Base-by-base conservation (phyloP, 2,888 invertebrate genomes). In the Drosophila siamana region DNA sequence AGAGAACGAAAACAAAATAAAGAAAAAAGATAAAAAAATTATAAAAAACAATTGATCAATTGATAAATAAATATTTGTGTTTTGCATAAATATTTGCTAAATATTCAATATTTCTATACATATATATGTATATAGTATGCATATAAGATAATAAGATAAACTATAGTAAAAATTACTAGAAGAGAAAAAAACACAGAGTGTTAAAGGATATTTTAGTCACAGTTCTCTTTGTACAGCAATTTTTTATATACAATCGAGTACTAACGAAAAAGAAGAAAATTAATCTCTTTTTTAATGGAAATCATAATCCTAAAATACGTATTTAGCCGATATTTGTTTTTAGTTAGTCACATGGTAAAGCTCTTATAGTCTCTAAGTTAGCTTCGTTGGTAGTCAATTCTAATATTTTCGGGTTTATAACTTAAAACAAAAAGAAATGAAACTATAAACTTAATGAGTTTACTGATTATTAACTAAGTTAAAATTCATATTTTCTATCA, bases 121-220 rank as follows among this genome's bases (percentile, higher is more conserved):
- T 77, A 56, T n/a, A n/a, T n/a, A 30, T 24, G 16, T 30, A 5
- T 50, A 54, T 54, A 33, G 13, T 33, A 60, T 40, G 4, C 13
- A 51, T 30, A 19, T 43, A 43, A 22, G 8, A 24, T 6, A 22
- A 50, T 69, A 48, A 22, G 11, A n/a, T 50, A 30, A 28, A 47
- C 43, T 64, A 72, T 19, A 41, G 5, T 62, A 46, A 48, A 46
- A 43, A 65, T 43, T 50, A 75, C 48, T 54, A 26, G 59, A 16
- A 43, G 41, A 13, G 19, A 30, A 30, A 30, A 30, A 26, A 72
- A 66, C 47, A 44, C 15, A 55, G 28, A 69, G 52, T 69, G 68
- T 84, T 80, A 80, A 65, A 44, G 22, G n/a, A 36, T 43, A 9
- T 61, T 83, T 87, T 82, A 82, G 82, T 88, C 73, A 82, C 82